These are phyloP conservation scores for Zophobas atratus DNA, from an alignment of 1,140 invertebrate species.

Conservation along the genomic window DNA sequence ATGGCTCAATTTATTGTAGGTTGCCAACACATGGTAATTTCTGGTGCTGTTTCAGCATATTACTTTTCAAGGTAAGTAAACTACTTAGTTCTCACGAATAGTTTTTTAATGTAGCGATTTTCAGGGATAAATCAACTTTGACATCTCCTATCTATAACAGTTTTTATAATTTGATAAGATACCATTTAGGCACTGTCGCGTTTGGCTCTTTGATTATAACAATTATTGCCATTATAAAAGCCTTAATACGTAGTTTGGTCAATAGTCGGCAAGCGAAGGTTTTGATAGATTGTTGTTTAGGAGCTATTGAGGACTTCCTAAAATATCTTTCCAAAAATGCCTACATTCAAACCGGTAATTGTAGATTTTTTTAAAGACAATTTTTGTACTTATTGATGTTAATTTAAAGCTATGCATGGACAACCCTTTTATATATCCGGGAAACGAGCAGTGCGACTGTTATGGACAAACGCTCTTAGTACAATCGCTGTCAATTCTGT, in stretches of 20 bases:
- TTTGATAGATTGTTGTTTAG: conserved; percentile 75
- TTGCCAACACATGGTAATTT: conserved; percentile 85
- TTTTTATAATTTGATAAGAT: conserved; percentile 74
- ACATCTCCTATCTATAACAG: conserved; percentile 73
- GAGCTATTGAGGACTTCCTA: conserved; percentile 80
- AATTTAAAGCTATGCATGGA: conserved; percentile 78
- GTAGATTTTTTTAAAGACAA: not conserved
- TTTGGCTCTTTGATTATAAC: conserved; percentile 84
- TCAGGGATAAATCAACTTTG: conserved; percentile 77
- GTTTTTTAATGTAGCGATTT: conserved; percentile 44
- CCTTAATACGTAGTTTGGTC: conserved; percentile 67
- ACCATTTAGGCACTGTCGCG: conserved; percentile 85
- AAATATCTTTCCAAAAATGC: conserved; percentile 84
- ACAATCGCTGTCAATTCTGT: conserved; percentile 85
- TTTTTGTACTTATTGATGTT: too few species aligned
- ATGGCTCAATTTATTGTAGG: conserved; percentile 81
- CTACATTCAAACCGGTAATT: conserved; percentile 83
- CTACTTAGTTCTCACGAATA: conserved; percentile 2
- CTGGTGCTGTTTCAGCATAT: conserved; percentile 83
- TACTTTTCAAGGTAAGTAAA: conserved; percentile 80
- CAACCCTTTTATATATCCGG: conserved; percentile 79
- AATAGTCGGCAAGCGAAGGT: conserved; percentile 51
- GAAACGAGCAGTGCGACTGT: conserved; percentile 74
- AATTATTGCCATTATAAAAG: conserved; percentile 77
- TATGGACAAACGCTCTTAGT: conserved; percentile 77